These are phyloP conservation scores for Nerophis ophidion DNA, from an alignment of 2,113 vertebrate genomes.

Conservation along the genomic window DNA sequence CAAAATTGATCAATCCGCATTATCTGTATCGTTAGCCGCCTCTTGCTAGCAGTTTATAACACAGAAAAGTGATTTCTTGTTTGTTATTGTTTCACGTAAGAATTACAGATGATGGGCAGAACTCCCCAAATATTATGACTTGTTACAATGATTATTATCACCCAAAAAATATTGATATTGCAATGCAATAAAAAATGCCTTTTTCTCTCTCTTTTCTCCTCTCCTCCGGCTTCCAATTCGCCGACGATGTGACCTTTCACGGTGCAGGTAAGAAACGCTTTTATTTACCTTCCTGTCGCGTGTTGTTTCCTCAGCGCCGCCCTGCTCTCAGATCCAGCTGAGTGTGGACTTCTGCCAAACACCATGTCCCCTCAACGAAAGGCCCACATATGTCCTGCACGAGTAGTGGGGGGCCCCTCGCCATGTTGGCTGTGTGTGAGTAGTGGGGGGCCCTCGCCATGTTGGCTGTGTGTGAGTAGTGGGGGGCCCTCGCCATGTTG, in stretches of 20 bases:
- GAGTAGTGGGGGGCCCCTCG: constrained; percentile 1
- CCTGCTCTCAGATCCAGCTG: constrained; percentile 23
- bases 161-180: too few species aligned
- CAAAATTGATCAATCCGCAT: too few species aligned
- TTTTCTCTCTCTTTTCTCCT: constrained; percentile 7
- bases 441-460: not conserved
- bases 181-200: not conserved
- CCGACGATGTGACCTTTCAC: constrained; percentile 22
- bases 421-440: too few species aligned
- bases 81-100: too few species aligned
- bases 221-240: not conserved
- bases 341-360: constrained; percentile 40
- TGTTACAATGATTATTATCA: too few species aligned
- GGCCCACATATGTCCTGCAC: constrained; percentile 35
- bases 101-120: too few species aligned
- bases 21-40: too few species aligned
- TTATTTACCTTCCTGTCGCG: constrained; percentile 4
- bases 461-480: too few species aligned
- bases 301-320: constrained; percentile 14
- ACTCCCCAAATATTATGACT: too few species aligned
- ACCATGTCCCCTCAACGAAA: constrained; percentile 19
- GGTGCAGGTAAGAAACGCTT: constrained; percentile 43
- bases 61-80: too few species aligned
- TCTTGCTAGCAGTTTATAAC: too few species aligned
- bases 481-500: too few species aligned